Evolutionary conservation across 2,888 invertebrate genomes (phyloP).

Genomic region (Eupithecia abbreviata): DNA sequence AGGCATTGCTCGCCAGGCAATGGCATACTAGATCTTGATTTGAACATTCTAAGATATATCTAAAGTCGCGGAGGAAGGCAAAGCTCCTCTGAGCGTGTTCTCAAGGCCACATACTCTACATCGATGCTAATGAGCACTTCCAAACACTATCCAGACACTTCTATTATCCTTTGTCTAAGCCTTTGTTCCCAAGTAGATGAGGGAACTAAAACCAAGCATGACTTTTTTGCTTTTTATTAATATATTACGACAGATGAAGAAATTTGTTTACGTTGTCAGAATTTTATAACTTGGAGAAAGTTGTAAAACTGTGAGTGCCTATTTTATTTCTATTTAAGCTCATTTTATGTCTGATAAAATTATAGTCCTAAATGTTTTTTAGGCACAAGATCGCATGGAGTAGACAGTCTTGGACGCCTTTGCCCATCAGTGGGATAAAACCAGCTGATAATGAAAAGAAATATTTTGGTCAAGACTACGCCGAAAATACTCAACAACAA

Average conservation of each 20-base stretch:
- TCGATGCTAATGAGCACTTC: background rate
- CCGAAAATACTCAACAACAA: no score
- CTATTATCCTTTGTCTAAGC: background rate
- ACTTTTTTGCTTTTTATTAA: background rate
- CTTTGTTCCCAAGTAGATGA: background rate
- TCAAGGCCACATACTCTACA: background rate
- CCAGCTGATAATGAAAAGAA: no score
- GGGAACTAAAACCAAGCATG: background rate
- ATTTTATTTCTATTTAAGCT: background rate
- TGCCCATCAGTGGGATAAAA: no score
- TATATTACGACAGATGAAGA: background rate
- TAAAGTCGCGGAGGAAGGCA: background rate
- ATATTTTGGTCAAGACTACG: no score
- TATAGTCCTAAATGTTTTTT: no score
- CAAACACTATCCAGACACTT: background rate
- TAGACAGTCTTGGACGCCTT: no score
- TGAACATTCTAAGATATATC: background rate
- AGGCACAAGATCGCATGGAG: no score
- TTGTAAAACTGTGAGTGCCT: background rate
- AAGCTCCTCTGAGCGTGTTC: background rate
- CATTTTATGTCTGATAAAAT: background rate
- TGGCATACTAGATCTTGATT: no score
- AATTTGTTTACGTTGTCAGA: background rate
- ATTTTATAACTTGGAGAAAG: background rate
- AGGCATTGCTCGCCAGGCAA: no score